Base-by-base conservation (phyloP, 2,113 vertebrate genomes). In the Junco hyemalis region DNA sequence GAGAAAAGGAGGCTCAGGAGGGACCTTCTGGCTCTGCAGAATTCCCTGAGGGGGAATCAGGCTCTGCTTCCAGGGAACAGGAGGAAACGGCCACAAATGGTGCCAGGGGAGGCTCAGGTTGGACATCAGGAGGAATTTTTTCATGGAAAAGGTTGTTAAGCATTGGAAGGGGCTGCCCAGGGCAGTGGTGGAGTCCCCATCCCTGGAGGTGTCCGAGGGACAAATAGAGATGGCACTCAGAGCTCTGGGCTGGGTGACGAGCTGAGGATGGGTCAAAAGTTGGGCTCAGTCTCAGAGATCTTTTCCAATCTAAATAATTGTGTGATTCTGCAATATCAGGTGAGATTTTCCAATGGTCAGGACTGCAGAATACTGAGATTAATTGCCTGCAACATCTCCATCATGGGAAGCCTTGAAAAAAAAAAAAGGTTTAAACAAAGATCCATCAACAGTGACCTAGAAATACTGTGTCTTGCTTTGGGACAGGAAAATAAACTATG, bases 391-490 rank as follows among this genome's bases (percentile, higher is more conserved):
- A 81, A 71, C 23, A 53, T 72, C 59, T 86, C 59, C 25, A 45
- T 88, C 33, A 53, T 48, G 20, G 31, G n/a, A 91, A 50, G n/a
- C 8, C 63, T 83, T 45, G 20, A 70, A 65, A 68, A 63, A 77
- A 60, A 57, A 53, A n/a, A 68, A 17, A 8, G 11, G 8, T 45
- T 95, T 86, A 83, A 95, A 69, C 45, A 80, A 77, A 86, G 54
- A 73, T 65, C 71, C 5, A 7, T 76, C 82, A 90, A 45, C 29
- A 68, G n/a, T 35, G 64, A 61, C 59, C 68, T 70, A 69, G 64
- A 95, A 93, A 72, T 44, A 56, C 2, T 14, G 6, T 47, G 5
- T 77, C 86, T 93, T 65, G 61, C 63, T 95, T 73, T 95, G 93
- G 83, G 71, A 70, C 11, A 31, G 22, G 31, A 88, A 88, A 93